Evolutionary conservation across 2,797 vertebrate genomes (phyloP), one percentile per base, ranked within the genome.

Genomic region (Coccyzus lansbergi): DNA sequence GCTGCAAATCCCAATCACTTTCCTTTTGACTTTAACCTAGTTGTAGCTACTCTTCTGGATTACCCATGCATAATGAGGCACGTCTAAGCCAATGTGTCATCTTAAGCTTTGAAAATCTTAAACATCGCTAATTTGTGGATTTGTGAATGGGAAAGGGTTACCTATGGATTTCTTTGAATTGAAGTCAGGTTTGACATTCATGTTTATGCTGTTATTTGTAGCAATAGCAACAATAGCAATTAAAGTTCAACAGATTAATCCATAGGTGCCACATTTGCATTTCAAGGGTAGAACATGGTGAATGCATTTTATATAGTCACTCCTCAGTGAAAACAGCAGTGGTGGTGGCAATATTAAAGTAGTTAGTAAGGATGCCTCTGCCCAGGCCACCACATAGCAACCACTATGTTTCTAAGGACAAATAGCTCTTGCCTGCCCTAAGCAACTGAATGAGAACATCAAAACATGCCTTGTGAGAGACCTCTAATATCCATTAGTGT

Each of bases 401-500:
- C 98, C 96, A 95, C 97, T 94, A 88, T 97, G 97, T 96, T 97
- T 97, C 97, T 96, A 97, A 97, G 98, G 97, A 97, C 97, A 98
- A 97, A 98, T 97, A 95, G 94, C 96, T 97, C 93, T 95, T 96
- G 96, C 95, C 95, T 93, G 97, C 97, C 97, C 98, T 96, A 84
- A 97, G 98, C 97, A 97, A 97, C 97, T 96, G 80, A 68, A 97
- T 89, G 86, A 95, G 97, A 97, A 95, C 96, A 98, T 98, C 98
- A 98, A 98, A 98, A 98, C 97, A 97, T 95, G 97, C 97, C 96
- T 97, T 72, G 64, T 95, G 94, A 98, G 97, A 98, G 98, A 98
- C 97, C 97, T 98, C 98, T 98, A 98, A 98, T 98, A 98, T 98
- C 98, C 98, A 99, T 99, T 99, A 99, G 98, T 97, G 98, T 98